Base-by-base conservation (phyloP, 2,797 vertebrate species). In the Melanotaenia maccullochi region DNA sequence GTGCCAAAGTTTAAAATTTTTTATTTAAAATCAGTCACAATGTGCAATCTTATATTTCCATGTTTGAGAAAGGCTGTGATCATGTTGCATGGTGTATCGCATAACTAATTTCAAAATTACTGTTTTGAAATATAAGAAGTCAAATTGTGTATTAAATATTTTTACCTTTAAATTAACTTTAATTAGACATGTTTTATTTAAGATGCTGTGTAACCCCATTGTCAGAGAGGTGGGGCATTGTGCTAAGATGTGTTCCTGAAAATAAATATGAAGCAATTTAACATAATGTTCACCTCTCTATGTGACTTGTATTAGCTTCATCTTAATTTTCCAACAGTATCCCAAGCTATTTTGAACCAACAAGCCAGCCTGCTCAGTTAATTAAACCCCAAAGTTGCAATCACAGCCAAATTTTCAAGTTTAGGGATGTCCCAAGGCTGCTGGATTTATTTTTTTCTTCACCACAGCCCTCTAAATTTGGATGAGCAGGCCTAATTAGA, bases 331-430 rank as follows among this genome's bases (percentile, higher is more conserved):
- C 55, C 78, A 78, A 74, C 55, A 68, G 57, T 57, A 68, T 76
- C 79, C 68, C 52, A 56, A 73, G 64, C 75, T 89, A 75, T 82
- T 91, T 91, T 77, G 65, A 88, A 73, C 83, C 51, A 33, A 70
- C 78, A 86, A 84, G 82, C 75, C 68, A 76, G 72, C 35, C 67
- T 70, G 36, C 85, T 86, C 65, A 79, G 81, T 87, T 89, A 90
- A 91, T 92, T 89, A 88, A 87, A 57, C 69, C 80, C 68, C 56
- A 79, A 89, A 90, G 76, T 90, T 89, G 85, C 89, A 80, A 79
- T 78, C 65, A n/a, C 60, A 83, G 87, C 83, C 86, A 88, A 74
- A 84, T 79, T 73, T 86, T 73, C 72, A 79, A 81, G 75, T 84
- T 73, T 73, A 71, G 71, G 79, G 87, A 87, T 81, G 82, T 88